Percentiles rank a stretch among this genome's conserved stretches.
phyloP scores from a whole-genome alignment of 2,113 vertebrate genomes.

The Cryptoleucopteryx plumbea region DNA sequence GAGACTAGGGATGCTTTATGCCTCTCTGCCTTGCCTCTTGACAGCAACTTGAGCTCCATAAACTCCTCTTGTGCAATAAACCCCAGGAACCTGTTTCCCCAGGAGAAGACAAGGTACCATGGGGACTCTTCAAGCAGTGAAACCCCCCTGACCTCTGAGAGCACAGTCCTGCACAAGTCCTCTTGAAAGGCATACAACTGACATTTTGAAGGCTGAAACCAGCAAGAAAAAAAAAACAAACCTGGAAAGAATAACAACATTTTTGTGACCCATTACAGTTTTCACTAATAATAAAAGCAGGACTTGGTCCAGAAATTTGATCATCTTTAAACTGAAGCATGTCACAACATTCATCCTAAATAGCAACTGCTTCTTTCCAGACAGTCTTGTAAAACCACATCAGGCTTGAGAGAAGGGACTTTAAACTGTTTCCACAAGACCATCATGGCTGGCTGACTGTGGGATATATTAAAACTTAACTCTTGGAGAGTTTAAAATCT shows the following conservation, averaged over 20 bases:
- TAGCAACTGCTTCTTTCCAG: neutral
- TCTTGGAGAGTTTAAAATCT: neutral
- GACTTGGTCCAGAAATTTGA: neutral
- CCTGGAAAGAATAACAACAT: neutral
- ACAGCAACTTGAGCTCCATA: neutral
- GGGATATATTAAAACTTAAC: neutral
- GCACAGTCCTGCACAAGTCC: neutral
- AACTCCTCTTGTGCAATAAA: neutral
- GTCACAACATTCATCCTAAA: neutral
- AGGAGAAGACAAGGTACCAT: neutral
- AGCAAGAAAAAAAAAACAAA: too few relatives aligned
- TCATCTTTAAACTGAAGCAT: neutral
- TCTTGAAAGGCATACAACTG: neutral
- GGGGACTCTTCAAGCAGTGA: neutral
- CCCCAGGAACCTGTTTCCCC: neutral
- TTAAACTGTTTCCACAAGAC: neutral
- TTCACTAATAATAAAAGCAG: neutral
- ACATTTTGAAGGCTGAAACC: neutral
- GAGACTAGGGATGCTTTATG: neutral
- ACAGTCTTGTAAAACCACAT: neutral
- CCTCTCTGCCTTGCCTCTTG: neutral
- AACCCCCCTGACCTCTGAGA: neutral
- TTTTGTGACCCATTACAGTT: neutral
- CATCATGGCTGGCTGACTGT: neutral
- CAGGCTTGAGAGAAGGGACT: neutral